Base-by-base conservation (phyloP, 1,140 invertebrate species). In the Pachyrhynchus sulphureomaculatus region DNA sequence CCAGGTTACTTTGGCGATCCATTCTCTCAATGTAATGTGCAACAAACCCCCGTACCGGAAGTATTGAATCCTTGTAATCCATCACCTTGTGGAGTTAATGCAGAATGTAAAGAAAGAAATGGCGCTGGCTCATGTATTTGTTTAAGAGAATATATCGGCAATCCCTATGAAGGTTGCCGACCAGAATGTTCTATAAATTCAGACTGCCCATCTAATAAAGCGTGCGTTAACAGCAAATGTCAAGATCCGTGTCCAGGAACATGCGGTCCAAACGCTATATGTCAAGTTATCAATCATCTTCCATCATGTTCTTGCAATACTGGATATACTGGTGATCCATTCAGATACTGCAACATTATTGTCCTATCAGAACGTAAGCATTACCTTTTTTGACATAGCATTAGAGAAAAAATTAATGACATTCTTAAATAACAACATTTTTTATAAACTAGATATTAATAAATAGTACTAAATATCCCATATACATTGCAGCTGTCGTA, bases 241-340 rank as follows among this genome's bases (percentile, higher is more conserved):
- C 77, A 81, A 29, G 87, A 92, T 76, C 90, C 90, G 21, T 93
- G 90, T 69, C 84, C 86, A 5, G 89, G 89, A 41, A 86, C 87
- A 24, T 92, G 90, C 75, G 89, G 89, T 9, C 82, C 86, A 55
- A 91, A 92, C 77, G 89, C 92, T 5, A 76, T 89, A 60, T 95
- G 92, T 75, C 84, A 88, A 68, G 88, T 92, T 0, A 83, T 90
- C 9, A 88, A 91, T 70, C 92, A 94, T 75, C 87, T 89, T 65
- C 89, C 91, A 0, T 83, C 86, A 4, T 93, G 91, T 71, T 88
- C 84, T 5, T 93, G 91, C 74, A 77, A 81, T 32, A 68, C 79
- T 54, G 88, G 87, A 52, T 90, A 84, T 65, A 86, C 86, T 18
- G 91, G 91, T 20, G 88, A 91, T 84, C 89, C 90, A 37, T 91